Evolutionary conservation across 2,888 invertebrate species (phyloP).

Genomic region (Rotaria macrura): DNA sequence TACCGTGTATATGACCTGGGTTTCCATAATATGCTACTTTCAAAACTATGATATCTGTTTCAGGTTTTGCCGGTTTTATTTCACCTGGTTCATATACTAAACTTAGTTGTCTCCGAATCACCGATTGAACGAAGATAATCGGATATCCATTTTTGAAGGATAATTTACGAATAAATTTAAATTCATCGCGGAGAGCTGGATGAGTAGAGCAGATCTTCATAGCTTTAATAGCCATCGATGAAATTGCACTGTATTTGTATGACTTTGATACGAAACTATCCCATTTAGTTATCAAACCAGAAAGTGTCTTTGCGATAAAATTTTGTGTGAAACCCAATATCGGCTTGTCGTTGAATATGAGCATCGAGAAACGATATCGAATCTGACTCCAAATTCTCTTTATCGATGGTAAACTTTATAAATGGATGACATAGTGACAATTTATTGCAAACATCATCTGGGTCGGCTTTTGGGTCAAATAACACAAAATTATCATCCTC

Average conservation of each 20-base stretch:
- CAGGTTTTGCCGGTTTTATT: neutral
- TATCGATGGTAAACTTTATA: neutral
- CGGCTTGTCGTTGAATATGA: no score
- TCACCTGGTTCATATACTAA: no score
- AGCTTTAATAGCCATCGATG: no score
- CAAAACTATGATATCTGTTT: neutral
- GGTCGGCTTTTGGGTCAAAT: neutral
- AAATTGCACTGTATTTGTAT: no score
- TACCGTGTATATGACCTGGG: neutral
- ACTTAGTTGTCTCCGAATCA: no score
- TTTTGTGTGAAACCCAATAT: no score
- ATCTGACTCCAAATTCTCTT: neutral
- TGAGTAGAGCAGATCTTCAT: neutral
- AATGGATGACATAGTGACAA: neutral
- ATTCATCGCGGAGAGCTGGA: neutral
- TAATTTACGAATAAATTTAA: neutral
- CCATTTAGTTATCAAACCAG: no score
- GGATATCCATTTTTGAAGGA: neutral
- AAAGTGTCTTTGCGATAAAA: no score
- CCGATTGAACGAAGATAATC: neutral
- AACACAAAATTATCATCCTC: neutral
- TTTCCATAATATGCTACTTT: neutral
- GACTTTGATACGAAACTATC: no score
- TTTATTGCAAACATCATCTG: neutral
- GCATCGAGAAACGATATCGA: neutral